Evolutionary conservation across 2,888 invertebrate species (phyloP).

Genomic region (Patella depressa): DNA sequence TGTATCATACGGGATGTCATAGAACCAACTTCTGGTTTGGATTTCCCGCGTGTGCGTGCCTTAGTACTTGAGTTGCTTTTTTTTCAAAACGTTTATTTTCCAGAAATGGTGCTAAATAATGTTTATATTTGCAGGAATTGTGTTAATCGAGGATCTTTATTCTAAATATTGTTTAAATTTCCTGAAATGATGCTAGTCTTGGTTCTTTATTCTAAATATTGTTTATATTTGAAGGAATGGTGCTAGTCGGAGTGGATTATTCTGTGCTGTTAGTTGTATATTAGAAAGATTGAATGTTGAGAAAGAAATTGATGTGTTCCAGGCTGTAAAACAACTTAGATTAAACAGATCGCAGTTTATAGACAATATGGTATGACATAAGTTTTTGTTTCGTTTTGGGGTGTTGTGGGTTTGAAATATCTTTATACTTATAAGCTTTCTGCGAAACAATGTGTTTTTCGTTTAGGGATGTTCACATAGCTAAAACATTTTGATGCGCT

Average conservation of each 20-base stretch:
- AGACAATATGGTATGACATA: slow-evolving; percentile 64
- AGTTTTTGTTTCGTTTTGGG: slow-evolving; percentile 78
- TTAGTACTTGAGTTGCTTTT: too few relatives aligned
- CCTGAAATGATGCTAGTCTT: too few relatives aligned
- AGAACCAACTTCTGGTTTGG: too few relatives aligned
- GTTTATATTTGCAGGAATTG: slow-evolving; percentile 59
- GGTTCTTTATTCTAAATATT: too few relatives aligned
- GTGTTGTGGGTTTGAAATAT: neutral
- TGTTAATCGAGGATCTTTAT: slow-evolving; percentile 63
- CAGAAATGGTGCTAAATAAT: too few relatives aligned
- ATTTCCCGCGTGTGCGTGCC: too few relatives aligned
- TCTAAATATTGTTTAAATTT: slow-evolving; percentile 31
- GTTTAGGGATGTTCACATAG: neutral
- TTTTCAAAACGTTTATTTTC: too few relatives aligned
- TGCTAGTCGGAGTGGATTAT: slow-evolving; percentile 64
- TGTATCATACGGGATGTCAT: too few relatives aligned
- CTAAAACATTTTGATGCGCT: neutral
- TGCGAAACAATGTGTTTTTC: neutral
- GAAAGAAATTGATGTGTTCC: slow-evolving; percentile 70
- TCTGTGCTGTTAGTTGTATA: slow-evolving; percentile 65
- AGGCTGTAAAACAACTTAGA: slow-evolving; percentile 66
- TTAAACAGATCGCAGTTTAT: slow-evolving; percentile 67
- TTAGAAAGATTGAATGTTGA: slow-evolving; percentile 65
- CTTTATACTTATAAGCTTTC: neutral
- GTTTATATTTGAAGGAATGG: slow-evolving; percentile 59